phyloP scores from a whole-genome alignment of 2,113 vertebrate species.

The Lagopus leucura region DNA sequence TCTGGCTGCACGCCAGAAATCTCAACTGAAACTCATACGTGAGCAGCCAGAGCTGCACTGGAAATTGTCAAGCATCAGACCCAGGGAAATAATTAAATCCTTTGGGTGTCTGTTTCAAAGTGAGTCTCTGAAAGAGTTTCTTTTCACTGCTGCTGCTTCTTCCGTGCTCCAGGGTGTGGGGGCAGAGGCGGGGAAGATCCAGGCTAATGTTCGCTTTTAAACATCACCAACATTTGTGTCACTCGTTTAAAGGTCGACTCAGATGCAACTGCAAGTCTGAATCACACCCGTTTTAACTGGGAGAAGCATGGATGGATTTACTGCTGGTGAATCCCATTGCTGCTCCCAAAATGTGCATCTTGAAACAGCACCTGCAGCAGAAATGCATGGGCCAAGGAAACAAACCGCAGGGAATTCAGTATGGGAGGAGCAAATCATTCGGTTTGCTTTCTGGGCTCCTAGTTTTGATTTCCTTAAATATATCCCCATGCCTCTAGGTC shows the following conservation, averaged over 20 bases:
- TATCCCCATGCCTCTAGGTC: not conserved
- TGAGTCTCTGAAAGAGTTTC: not conserved
- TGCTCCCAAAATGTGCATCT: no score
- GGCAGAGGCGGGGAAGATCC: not conserved
- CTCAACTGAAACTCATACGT: not conserved
- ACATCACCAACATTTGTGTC: rapidly evolving
- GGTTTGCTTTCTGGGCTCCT: not conserved
- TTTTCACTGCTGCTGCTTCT: not conserved
- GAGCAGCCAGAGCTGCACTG: not conserved
- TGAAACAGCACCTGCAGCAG: rapidly evolving
- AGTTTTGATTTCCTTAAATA: not conserved
- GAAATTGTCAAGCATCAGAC: not conserved
- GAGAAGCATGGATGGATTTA: not conserved
- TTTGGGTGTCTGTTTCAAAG: not conserved
- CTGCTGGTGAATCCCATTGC: not conserved
- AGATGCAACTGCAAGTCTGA: rapidly evolving
- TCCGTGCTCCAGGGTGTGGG: not conserved
- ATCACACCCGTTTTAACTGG: not conserved
- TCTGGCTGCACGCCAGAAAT: not conserved
- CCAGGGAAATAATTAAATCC: not conserved
- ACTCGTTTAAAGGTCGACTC: not conserved
- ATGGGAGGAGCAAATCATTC: not conserved
- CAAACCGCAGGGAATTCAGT: not conserved
- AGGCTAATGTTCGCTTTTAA: not conserved
- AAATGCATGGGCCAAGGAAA: not conserved